Conservation (phyloP, 1,140 invertebrate species). For the Catajapyx aquilonaris region DNA sequence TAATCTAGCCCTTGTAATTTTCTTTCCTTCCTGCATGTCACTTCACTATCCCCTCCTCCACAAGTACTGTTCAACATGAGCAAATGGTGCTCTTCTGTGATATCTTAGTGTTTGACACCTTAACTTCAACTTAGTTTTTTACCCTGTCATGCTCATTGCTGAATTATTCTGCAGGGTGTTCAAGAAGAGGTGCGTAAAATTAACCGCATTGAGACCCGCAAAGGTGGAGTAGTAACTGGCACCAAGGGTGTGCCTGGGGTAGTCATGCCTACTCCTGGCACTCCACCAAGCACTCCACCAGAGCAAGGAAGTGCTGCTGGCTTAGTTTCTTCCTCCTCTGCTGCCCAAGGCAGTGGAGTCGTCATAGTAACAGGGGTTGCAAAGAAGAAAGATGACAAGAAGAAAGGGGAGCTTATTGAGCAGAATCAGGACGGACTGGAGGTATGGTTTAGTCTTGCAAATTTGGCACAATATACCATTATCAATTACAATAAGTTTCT, state of each 20-base stretch:
- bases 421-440: constrained; percentile 93
- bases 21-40: no score
- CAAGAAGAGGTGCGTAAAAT: constrained; percentile 70
- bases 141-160: no score
- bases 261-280: neutral
- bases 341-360: constrained; percentile 24
- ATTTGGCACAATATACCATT: no score
- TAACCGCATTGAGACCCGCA: constrained; percentile 15
- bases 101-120: no score
- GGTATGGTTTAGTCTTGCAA: no score
- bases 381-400: constrained; percentile 59
- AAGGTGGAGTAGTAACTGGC: constrained; percentile 3
- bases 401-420: constrained; percentile 84
- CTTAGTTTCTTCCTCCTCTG: no score
- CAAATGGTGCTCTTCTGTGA: no score
- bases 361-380: constrained; percentile 77
- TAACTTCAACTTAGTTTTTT: no score
- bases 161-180: constrained; percentile 28
- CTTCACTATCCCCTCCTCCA: no score
- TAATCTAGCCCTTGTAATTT: no score
- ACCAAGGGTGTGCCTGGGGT: neutral
- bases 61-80: no score
- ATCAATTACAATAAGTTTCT: no score
- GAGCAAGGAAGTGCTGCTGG: constrained; percentile 5
- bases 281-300: neutral